phyloP scores from a whole-genome alignment of 2,888 invertebrate genomes.

The Limnephilus lunatus region DNA sequence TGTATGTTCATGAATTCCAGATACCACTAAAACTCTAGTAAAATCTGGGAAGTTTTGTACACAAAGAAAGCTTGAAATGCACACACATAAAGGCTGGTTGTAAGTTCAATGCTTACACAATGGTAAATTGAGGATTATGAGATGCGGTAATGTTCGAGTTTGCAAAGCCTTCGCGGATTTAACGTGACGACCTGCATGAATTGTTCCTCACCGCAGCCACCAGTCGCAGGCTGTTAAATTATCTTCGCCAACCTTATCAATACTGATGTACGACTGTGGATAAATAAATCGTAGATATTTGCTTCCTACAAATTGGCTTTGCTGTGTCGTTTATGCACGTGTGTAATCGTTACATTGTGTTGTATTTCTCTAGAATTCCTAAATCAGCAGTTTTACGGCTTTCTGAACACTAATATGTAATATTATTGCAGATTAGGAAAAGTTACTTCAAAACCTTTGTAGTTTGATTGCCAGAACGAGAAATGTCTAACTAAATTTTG shows the following conservation, averaged over 20 bases:
- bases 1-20: background rate
- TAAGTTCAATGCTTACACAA: background rate
- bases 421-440: background rate
- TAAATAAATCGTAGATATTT: background rate
- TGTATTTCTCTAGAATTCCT: background rate
- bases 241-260: background rate
- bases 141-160: background rate
- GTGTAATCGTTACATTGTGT: background rate
- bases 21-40: background rate
- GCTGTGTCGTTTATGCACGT: background rate
- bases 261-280: background rate
- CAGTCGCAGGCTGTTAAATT: too few species aligned
- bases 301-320: background rate
- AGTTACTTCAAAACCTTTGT: background rate
- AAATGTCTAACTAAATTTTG: background rate
- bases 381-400: background rate
- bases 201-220: background rate
- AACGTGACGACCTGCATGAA: background rate
- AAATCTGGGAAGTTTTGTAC: background rate
- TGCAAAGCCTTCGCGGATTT: background rate
- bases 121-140: slow-evolving; percentile 2
- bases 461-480: background rate
- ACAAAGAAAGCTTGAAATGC: background rate
- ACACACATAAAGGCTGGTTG: background rate
- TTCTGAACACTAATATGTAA: background rate